Conservation (phyloP, 1,140 invertebrate genomes). For the Ptiloglossa arizonensis region DNA sequence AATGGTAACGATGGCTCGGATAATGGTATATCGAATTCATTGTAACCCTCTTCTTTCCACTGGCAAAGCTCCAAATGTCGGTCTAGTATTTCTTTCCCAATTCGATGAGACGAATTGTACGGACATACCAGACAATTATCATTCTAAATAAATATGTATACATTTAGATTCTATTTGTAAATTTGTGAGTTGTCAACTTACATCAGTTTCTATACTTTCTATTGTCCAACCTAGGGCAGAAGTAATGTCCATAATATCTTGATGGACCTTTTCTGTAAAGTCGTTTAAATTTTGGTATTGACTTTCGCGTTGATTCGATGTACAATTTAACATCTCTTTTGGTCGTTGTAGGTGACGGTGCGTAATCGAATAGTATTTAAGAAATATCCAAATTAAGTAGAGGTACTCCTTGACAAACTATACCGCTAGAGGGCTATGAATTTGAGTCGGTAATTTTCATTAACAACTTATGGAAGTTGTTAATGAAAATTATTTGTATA, state of each 20-base stretch:
- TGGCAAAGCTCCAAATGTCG: constrained; percentile 80
- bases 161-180: not conserved
- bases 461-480: too few species aligned
- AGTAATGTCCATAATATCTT: constrained; percentile 52
- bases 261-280: constrained; percentile 55
- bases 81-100: constrained; percentile 74
- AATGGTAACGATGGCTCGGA: constrained; percentile 72
- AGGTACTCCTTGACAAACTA: too few species aligned
- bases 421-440: too few species aligned
- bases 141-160: constrained; percentile 50
- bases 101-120: constrained; percentile 78
- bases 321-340: constrained; percentile 16
- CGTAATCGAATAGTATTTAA: not conserved
- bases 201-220: constrained; percentile 54
- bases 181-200: constrained; percentile 30
- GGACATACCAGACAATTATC: constrained; percentile 76
- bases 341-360: not conserved
- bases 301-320: constrained; percentile 42
- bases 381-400: too few species aligned
- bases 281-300: constrained; percentile 51
- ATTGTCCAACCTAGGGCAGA: constrained; percentile 59
- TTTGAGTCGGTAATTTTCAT: too few species aligned
- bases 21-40: constrained; percentile 76
- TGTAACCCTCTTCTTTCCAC: constrained; percentile 81
- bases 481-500: too few species aligned